Base-by-base conservation (phyloP, 1,140 invertebrate genomes). In the honey bee (Apis mellifera) region DNA sequence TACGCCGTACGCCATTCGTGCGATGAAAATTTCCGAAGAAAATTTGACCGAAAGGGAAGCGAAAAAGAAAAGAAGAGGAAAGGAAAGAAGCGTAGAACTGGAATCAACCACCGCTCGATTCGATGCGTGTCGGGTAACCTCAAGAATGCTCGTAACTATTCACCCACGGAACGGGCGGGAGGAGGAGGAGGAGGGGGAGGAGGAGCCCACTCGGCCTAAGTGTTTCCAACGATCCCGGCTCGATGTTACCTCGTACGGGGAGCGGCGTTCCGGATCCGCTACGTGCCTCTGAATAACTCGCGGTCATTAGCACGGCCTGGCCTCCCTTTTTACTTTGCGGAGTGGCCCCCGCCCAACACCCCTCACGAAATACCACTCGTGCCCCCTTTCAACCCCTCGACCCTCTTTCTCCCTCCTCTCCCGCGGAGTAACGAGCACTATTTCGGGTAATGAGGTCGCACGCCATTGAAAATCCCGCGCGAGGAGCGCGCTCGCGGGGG, bases 361-460 rank as follows among this genome's bases (percentile, higher is more conserved):
- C 32, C 70, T 89, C 90, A 92, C 86, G 91, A 91, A 93, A 92
- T 91, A 91, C 90, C 84, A 80, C 65, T 78, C 66, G 72, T 66
- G 42, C 68, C 73, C 68, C 57, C 21, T 54, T 54, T 55, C 68
- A 48, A 68, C 68, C 73, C 48, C 80, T 50, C 52, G 66, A 70
- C 32, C 73, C 32, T 42, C 32, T 59, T 54, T 11, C 60, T 54
- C 9, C 66, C 60, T 54, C 9, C 66, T 55, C 82, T 88, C 11
- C 9, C 87, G 90, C 90, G 92, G 90, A 89, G 89, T 93, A 94
- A 93, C 91, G 92, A 93, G 90, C 90, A 83, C 89, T 90, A 93
- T 94, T 93, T 91, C 90, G 90, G 90, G 91, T 94, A 94, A 94
- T 93, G 92, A 93, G 93, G 92, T 94, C 92, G 90, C 91, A 90